Percentiles rank a stretch among this genome's conserved stretches.
phyloP scores from a whole-genome alignment of 1,140 invertebrate genomes.

The Lasioglossum baleicum region DNA sequence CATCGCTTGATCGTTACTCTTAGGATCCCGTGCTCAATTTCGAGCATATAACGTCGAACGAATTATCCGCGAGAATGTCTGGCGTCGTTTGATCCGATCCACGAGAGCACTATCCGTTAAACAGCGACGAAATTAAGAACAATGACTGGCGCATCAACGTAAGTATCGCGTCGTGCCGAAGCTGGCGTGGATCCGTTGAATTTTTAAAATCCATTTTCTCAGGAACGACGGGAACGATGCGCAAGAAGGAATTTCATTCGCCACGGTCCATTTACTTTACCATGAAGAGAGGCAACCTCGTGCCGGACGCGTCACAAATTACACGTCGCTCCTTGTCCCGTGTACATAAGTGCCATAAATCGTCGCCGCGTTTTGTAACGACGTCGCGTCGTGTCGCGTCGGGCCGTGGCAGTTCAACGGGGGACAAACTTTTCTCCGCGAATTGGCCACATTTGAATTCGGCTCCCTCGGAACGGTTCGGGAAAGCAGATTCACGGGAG shows the following conservation, averaged over 20 bases:
- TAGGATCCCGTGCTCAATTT: too few relatives aligned
- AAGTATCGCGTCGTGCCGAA: not conserved
- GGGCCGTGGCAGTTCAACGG: not conserved
- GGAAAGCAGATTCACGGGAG: not conserved
- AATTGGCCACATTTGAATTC: not conserved
- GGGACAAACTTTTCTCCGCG: not conserved
- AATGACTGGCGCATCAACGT: not conserved
- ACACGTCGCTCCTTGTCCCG: too few relatives aligned
- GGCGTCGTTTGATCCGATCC: too few relatives aligned
- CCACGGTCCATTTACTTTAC: not conserved
- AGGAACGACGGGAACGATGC: not conserved
- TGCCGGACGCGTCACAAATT: not conserved
- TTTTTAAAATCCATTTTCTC: slow-evolving; percentile 4
- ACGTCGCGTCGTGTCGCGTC: not conserved
- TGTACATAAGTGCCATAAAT: not conserved
- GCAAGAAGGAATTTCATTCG: not conserved
- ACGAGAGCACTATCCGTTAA: too few relatives aligned
- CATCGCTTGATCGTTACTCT: too few relatives aligned
- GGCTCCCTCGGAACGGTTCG: not conserved
- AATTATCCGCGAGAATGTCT: too few relatives aligned
- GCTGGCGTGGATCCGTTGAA: not conserved
- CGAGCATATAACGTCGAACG: too few relatives aligned
- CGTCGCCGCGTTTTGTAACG: not conserved
- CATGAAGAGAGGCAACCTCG: not conserved
- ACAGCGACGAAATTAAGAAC: too few relatives aligned